A percentile compares a stretch with the other conserved stretches of the same genome.
These are phyloP conservation scores for Glomeris maerens DNA, from an alignment of 1,140 invertebrate genomes.

Conservation along the genomic window DNA sequence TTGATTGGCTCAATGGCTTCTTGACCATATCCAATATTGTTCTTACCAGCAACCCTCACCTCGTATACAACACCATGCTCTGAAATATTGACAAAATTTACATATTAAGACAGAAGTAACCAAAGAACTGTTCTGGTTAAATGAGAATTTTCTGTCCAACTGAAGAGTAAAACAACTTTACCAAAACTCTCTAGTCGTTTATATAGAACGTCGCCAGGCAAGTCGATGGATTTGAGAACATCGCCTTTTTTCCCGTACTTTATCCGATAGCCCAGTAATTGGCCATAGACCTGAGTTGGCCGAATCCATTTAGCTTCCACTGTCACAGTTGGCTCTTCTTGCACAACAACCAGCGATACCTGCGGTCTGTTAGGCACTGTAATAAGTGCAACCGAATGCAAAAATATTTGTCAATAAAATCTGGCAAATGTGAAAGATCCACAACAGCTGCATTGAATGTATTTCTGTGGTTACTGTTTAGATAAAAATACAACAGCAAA, in stretches of 20 bases:
- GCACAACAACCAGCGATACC: slow-evolving; percentile 61
- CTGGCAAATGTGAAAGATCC: no score
- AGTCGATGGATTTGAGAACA: slow-evolving; percentile 48
- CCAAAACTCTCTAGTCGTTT: slow-evolving; percentile 43
- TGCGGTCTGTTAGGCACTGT: slow-evolving; percentile 74
- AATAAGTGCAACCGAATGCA: slow-evolving; percentile 7
- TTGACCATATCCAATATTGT: slow-evolving; percentile 82
- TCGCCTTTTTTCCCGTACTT: slow-evolving; percentile 51
- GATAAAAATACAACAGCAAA: no score
- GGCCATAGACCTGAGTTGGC: slow-evolving; percentile 74
- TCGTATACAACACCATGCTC: slow-evolving; percentile 89
- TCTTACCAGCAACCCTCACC: slow-evolving; percentile 80
- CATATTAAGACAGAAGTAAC: slow-evolving; percentile 12
- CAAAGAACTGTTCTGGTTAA: neutral
- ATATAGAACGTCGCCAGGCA: slow-evolving; percentile 37
- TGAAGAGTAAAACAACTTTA: slow-evolving; percentile 18
- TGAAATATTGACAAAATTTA: slow-evolving; percentile 19
- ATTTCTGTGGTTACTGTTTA: no score
- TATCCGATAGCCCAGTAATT: slow-evolving; percentile 67
- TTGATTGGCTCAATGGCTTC: slow-evolving; percentile 73
- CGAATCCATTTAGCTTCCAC: slow-evolving; percentile 82
- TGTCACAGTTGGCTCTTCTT: slow-evolving; percentile 63
- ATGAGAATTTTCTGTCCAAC: no score
- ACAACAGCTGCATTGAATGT: no score
- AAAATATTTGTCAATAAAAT: neutral